Percentiles rank a stretch among this genome's conserved stretches.
Evolutionary conservation across 2,888 invertebrate species (phyloP).

Genomic region (Tenthredo distinguenda): DNA sequence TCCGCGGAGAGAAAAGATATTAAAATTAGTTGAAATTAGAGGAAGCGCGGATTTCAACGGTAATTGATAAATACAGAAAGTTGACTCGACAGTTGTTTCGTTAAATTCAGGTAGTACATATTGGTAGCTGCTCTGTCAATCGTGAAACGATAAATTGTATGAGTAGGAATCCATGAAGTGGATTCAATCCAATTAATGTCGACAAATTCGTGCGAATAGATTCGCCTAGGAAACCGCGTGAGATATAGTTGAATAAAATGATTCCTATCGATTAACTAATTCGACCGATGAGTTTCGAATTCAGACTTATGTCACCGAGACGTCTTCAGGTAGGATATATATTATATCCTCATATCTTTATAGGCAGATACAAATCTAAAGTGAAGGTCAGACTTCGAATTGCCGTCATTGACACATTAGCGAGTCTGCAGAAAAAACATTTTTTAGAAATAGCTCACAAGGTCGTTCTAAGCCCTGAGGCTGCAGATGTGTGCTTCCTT

Average conservation of each 20-base stretch:
- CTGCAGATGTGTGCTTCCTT: constrained; percentile 22
- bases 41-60: not conserved
- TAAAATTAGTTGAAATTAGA: not conserved
- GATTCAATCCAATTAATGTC: constrained; percentile 15
- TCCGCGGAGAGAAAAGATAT: not conserved
- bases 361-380: not conserved
- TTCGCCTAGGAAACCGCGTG: not conserved
- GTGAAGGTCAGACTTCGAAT: not conserved
- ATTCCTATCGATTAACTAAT: not conserved
- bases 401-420: constrained; percentile 16
- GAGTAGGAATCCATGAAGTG: not conserved
- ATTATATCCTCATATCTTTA: not conserved
- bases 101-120: too few species aligned
- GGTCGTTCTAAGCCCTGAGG: constrained; percentile 38
- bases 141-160: too few species aligned
- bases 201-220: not conserved
- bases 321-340: not conserved
- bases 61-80: too few species aligned
- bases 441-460: constrained; percentile 34
- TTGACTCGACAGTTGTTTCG: too few species aligned
- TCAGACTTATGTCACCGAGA: not conserved
- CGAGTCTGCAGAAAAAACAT: not conserved
- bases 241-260: not conserved
- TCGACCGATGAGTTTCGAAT: not conserved
- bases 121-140: too few species aligned